Base-by-base conservation (phyloP, 2,888 invertebrate species). In the Archips xylosteana region DNA sequence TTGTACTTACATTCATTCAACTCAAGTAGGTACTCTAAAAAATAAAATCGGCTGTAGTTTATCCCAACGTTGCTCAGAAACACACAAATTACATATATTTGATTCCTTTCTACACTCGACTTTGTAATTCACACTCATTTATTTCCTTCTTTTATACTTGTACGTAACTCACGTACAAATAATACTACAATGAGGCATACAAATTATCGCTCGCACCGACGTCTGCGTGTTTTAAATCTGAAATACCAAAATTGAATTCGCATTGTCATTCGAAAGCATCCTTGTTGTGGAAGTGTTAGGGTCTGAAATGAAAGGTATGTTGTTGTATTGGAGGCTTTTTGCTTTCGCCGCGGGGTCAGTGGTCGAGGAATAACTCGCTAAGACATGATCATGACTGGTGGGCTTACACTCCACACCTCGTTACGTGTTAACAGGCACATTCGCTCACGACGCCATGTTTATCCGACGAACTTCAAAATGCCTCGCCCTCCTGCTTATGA, bases 331-430 rank as follows among this genome's bases (percentile, higher is more conserved):
- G 82, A 80, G 85, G 79, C 83, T 81, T 90, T 92, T 87, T 87
- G 78, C 81, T 83, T 85, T 84, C 76, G 76, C 79, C 71, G 70
- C 75, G 84, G 82, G 92, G 92, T 93, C 93, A 94, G 91, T 91
- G 93, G 90, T 93, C 92, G 92, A 90, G 89, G 91, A 87, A 94
- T 92, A 94, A 92, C 92, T 92, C 82, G 92, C 85, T 89, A 90
- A 94, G 93, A 92, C 94, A 92, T 92, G 92, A 91, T 93, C 93
- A 92, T 93, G 93, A 92, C 94, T 93, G 91, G 92, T 92, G 91
- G 90, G 92, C 89, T 90, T 91, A 92, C 90, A 90, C 87, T 94
- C 93, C 89, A 94, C 94, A 94, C 94, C 93, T 94, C 88, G 94
- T 94, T 94, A 94, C 89, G 92, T 94, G 94, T 92, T 93, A 94